These are phyloP conservation scores for Poicephalus meyeri DNA, from an alignment of 2,113 vertebrate genomes.

Conservation along the genomic window DNA sequence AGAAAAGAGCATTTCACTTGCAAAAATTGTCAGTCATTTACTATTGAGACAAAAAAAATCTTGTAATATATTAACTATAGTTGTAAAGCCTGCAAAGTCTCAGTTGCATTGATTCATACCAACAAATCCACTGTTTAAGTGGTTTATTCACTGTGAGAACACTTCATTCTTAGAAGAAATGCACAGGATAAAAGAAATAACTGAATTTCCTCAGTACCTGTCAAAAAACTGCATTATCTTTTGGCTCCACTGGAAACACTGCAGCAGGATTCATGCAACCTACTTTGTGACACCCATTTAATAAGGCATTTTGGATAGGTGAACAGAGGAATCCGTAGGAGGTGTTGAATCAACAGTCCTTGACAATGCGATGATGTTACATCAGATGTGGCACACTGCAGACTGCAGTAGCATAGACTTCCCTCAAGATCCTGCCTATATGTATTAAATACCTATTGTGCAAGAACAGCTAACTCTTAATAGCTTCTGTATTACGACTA, in stretches of 20 bases:
- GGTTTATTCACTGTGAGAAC: slow-evolving; percentile 22
- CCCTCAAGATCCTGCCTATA: not conserved
- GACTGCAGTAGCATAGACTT: not conserved
- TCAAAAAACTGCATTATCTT: not conserved
- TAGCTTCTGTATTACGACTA: not conserved
- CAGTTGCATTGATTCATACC: slow-evolving; percentile 36
- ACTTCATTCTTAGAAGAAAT: not conserved
- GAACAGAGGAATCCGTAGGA: not conserved
- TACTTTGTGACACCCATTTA: not conserved
- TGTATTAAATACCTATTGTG: not conserved
- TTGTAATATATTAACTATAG: slow-evolving; percentile 23
- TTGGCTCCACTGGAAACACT: not conserved
- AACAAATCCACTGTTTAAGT: not conserved
- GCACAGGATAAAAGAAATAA: not conserved
- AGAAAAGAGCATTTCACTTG: slow-evolving; percentile 6
- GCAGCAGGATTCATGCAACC: not conserved
- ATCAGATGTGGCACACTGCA: not conserved
- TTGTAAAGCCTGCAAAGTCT: slow-evolving; percentile 31
- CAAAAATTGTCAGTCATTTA: not conserved
- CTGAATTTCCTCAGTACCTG: not conserved
- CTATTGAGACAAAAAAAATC: slow-evolving; percentile 27
- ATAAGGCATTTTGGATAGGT: not conserved
- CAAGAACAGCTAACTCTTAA: not conserved
- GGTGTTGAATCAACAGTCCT: not conserved
- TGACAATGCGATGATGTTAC: not conserved